phyloP scores from a whole-genome alignment of 1,140 invertebrate genomes.

The Achatina immaculata region DNA sequence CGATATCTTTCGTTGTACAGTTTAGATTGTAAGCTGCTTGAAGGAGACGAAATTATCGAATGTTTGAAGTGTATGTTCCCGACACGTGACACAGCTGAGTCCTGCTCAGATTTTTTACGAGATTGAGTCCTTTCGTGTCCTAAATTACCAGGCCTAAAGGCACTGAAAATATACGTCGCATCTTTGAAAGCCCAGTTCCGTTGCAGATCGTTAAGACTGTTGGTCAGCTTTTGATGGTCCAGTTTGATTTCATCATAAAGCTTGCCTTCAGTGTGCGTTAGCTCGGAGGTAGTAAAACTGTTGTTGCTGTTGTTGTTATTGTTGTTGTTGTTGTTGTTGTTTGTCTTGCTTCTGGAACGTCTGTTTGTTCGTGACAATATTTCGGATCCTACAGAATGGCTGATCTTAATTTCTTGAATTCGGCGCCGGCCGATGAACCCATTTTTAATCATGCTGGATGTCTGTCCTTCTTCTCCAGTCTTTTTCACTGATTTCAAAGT shows the following conservation, averaged over 20 bases:
- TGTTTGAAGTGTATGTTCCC: background rate
- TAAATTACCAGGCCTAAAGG: background rate
- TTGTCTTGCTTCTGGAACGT: background rate
- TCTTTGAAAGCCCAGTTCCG: background rate
- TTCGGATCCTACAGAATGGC: slow-evolving; percentile 13
- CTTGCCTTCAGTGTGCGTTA: background rate
- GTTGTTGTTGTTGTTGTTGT: background rate
- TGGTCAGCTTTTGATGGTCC: background rate
- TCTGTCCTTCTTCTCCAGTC: background rate
- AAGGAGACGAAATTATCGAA: background rate
- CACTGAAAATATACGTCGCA: background rate
- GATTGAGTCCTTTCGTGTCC: too few species aligned
- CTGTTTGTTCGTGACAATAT: background rate
- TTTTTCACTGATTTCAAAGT: background rate
- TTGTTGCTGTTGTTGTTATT: background rate
- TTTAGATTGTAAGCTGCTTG: background rate
- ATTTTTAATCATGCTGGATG: background rate
- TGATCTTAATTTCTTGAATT: slow-evolving; percentile 25
- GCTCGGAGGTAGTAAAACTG: background rate
- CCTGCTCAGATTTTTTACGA: too few species aligned
- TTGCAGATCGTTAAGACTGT: background rate
- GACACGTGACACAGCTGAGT: too few species aligned
- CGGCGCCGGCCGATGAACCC: slow-evolving; percentile 26
- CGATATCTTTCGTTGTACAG: background rate
- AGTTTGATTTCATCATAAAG: background rate